phyloP scores from a whole-genome alignment of 2,113 vertebrate species.

The Noctilio leporinus region DNA sequence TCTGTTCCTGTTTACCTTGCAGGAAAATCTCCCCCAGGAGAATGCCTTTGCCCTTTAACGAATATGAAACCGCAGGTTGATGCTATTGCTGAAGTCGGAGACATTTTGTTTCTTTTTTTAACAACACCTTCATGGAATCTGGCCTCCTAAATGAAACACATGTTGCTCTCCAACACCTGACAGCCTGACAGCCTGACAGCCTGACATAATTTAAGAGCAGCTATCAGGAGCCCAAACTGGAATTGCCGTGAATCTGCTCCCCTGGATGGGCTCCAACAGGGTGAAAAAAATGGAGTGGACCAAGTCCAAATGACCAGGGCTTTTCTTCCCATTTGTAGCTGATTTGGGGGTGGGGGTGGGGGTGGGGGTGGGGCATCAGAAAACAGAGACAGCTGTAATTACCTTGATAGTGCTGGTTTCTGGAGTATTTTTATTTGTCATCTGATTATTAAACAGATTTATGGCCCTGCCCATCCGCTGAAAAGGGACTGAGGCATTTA shows the following conservation, averaged over 20 bases:
- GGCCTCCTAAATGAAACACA: neutral
- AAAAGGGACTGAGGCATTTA: conserved; percentile 67
- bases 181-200: conserved; percentile 42
- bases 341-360: neutral
- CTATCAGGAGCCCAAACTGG: neutral
- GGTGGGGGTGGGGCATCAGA: neutral
- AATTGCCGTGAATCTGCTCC: neutral
- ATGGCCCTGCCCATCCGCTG: conserved; percentile 64
- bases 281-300: neutral
- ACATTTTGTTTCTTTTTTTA: conserved; percentile 1
- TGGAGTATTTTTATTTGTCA: conserved; percentile 55
- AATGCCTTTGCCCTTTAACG: conserved; percentile 56
- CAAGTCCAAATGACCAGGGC: neutral
- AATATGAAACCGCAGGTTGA: conserved; percentile 30
- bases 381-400: conserved; percentile 56
- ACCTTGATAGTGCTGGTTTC: conserved; percentile 56
- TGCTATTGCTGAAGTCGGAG: neutral
- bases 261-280: neutral
- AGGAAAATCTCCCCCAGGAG: conserved; percentile 40
- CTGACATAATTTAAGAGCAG: conserved; percentile 43
- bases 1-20: neutral
- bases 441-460: conserved; percentile 75
- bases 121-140: conserved; percentile 21
- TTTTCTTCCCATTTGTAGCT: neutral
- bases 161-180: conserved; percentile 26